Base-by-base conservation (phyloP, 2,797 vertebrate species). In the Myotis daubentonii region DNA sequence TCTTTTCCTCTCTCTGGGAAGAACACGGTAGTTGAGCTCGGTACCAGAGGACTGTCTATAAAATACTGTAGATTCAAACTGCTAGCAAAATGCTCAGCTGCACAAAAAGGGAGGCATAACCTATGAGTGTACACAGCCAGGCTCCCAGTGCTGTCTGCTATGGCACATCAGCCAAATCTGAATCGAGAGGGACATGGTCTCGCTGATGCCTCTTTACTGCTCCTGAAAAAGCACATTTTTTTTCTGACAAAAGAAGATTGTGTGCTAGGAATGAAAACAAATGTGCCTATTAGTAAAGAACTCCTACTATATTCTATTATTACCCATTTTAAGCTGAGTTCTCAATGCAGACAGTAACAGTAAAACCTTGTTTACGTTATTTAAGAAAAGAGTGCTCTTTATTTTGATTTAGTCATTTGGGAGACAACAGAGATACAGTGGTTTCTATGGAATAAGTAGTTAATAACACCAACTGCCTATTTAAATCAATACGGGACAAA, bases 401-500 rank as follows among this genome's bases (percentile, higher is more conserved):
- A 89, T 71, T 93, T 94, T 89, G 55, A 95, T 89, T 93, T 90
- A 81, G 78, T 82, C 17, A 10, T 74, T 92, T 51, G 47, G 72
- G 87, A 95, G 75, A 76, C 13, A 62, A 76, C 28, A 83, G 41
- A 74, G 47, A 93, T 17, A 23, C 17, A 49, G 74, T 75, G 55
- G 71, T 95, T 93, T 86, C 83, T 60, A 75, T 22, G 60, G 78
- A 53, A 75, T 72, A 84, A n/a, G 19, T n/a, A 85, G 70, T 85
- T 93, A 96, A 91, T 95, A 93, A 95, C 92, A 84, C 83, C 62
- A 78, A 92, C 87, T 84, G 65, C 75, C 89, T 86, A 62, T 94
- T 95, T 93, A 94, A 96, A 95, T 97, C 91, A 95, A 95, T 89
- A 91, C 68, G 88, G 83, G 75, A 95, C 60, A 93, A 95, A 84